Conservation (phyloP, 2,888 invertebrate species). For the Machimus atricapillus region DNA sequence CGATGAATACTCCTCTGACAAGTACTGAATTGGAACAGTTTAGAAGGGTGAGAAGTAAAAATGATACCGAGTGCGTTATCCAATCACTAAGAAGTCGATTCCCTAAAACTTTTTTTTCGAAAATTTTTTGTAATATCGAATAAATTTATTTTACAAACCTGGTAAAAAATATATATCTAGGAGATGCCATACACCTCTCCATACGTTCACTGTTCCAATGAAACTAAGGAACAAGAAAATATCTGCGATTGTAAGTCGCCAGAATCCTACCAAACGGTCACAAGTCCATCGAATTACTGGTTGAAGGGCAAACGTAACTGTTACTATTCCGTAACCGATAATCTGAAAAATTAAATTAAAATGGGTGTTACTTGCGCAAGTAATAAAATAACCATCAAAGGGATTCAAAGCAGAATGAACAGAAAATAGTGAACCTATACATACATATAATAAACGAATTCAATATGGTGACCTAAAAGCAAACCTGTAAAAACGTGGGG, state of each 20-base stretch:
- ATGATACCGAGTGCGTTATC: slow-evolving; percentile 79
- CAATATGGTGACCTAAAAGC: too few species aligned
- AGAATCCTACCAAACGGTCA: slow-evolving; percentile 71
- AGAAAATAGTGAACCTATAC: too few species aligned
- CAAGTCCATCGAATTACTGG: slow-evolving; percentile 76
- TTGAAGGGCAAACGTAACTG: slow-evolving; percentile 77
- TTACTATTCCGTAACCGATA: slow-evolving; percentile 77
- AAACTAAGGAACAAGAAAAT: slow-evolving; percentile 78
- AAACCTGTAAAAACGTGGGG: too few species aligned
- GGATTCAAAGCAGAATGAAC: too few species aligned
- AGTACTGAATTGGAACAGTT: slow-evolving; percentile 88
- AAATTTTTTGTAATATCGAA: slow-evolving; percentile 50
- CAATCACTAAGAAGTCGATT: slow-evolving; percentile 78
- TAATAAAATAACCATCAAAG: too few species aligned
- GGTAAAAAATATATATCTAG: slow-evolving; percentile 81
- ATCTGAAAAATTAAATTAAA: slow-evolving; percentile 50
- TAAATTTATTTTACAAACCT: slow-evolving; percentile 68
- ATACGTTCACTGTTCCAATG: slow-evolving; percentile 83
- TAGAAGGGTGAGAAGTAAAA: slow-evolving; percentile 76
- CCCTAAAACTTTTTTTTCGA: slow-evolving; percentile 62
- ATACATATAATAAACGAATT: too few species aligned
- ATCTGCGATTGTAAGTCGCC: slow-evolving; percentile 76
- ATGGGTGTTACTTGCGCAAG: too few species aligned
- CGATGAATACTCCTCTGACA: slow-evolving; percentile 87
- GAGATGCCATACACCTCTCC: slow-evolving; percentile 86